Conservation (phyloP, 1,140 invertebrate genomes). For the Drosophila obscura region DNA sequence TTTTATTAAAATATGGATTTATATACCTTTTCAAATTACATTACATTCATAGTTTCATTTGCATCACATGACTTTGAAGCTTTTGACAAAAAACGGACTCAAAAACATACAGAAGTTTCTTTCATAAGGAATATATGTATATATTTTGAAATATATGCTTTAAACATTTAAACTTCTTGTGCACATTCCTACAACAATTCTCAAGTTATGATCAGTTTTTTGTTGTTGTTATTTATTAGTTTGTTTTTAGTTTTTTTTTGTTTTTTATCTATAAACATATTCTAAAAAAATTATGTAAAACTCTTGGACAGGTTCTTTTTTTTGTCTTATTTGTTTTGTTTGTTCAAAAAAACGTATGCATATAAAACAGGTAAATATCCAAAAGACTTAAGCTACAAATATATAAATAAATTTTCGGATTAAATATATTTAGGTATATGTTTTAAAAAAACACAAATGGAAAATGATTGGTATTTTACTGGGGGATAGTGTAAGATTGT, state of each 20-base stretch:
- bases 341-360: constrained; percentile 61
- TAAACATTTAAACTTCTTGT: constrained; percentile 21
- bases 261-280: constrained; percentile 32
- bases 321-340: constrained; percentile 43
- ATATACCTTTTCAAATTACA: constrained; percentile 17
- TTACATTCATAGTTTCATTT: constrained; percentile 40
- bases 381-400: constrained; percentile 50
- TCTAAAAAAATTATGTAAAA: constrained; percentile 68
- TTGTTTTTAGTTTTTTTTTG: constrained; percentile 16
- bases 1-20: constrained; percentile 70
- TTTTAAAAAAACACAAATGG: constrained; percentile 28
- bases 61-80: constrained; percentile 71
- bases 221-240: constrained; percentile 6
- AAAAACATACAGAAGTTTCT: constrained; percentile 28
- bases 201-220: constrained; percentile 8
- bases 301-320: constrained; percentile 63
- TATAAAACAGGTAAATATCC: constrained; percentile 52
- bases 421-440: constrained; percentile 18
- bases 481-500: constrained; percentile 9
- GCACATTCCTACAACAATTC: constrained; percentile 32
- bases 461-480: constrained; percentile 21
- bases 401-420: constrained; percentile 37
- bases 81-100: constrained; percentile 37
- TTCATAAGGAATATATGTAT: constrained; percentile 11
- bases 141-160: no score